Percentiles rank a stretch among this genome's conserved stretches.
Conservation (phyloP, 2,888 invertebrate species). For the Agrypnus murinus region DNA sequence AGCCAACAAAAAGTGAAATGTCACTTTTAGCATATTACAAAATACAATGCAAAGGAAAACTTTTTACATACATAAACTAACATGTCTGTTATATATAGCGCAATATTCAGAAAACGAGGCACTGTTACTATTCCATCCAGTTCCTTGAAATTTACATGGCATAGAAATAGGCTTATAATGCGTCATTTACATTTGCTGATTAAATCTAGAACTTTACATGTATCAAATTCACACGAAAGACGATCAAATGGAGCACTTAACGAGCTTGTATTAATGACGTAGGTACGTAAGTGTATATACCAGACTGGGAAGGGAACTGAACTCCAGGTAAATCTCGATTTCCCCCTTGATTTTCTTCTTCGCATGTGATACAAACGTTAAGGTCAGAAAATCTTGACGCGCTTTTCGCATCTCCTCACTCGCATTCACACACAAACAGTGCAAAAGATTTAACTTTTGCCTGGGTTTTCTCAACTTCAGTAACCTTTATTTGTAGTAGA, state of each 20-base stretch:
- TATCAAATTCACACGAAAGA: constrained; percentile 35
- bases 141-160: constrained; percentile 37
- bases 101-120: constrained; percentile 5
- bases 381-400: constrained; percentile 35
- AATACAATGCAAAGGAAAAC: constrained; percentile 3
- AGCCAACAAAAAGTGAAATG: background rate
- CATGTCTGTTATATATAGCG: background rate
- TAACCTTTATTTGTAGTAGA: constrained; percentile 40
- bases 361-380: constrained; percentile 1
- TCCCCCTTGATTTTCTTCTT: background rate
- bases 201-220: constrained; percentile 31
- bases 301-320: background rate
- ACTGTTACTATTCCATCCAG: constrained; percentile 5
- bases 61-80: background rate
- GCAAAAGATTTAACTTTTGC: constrained; percentile 43
- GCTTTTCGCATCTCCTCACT: constrained; percentile 7
- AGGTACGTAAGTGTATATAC: no score
- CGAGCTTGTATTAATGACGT: constrained; percentile 16
- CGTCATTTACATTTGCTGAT: constrained; percentile 36
- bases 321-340: background rate
- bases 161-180: constrained; percentile 43
- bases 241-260: constrained; percentile 27
- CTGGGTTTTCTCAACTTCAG: constrained; percentile 40
- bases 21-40: constrained; percentile 17
- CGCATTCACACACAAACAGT: no score